Evolutionary conservation across 2,888 invertebrate species (phyloP), one percentile per base, ranked within the genome.

Genomic region (Drosophila algonquin): DNA sequence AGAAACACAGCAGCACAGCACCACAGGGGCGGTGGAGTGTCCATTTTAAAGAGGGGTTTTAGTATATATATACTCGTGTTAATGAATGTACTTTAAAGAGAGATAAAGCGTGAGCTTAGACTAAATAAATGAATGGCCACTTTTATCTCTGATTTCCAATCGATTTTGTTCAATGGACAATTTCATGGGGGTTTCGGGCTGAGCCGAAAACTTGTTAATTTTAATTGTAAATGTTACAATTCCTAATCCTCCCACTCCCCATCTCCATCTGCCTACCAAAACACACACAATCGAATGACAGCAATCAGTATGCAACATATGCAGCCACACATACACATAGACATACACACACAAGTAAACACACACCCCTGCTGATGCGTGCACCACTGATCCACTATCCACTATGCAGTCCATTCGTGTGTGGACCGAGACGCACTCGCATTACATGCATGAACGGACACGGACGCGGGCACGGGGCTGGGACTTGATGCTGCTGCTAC

Each of bases 401-500:
- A 24, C 27, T 21, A 35, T 51, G 54, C 21, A 40, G 35, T 32
- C 44, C 46, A 32, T 53, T 27, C 57, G 16, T 55, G 35, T 51
- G 21, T 30, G 44, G 54, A 40, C 53, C 45, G 44, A 68, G 54
- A 71, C 47, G 55, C 58, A 53, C 69, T 82, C 71, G 70, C 74
- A 85, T 87, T 87, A 80, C 88, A 87, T 75, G 83, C 80, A 85
- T 87, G 86, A 72, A 52, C 63, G 75, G 76, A 56, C 53, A 70
- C 3, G 32, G 32, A 3, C 9, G 67, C 9, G 32, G 32, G 14
- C 40, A 14, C 40, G 14, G 40, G 40, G 4, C 56, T 57, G 61
- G 64, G 71, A 24, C 24, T 21, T 21, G 21, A 21, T 21, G 21
- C 32, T 32, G 32, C 32, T 32, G 32, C 32, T 32, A 10, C 32